These are phyloP conservation scores for Brachionus koreanus DNA, from an alignment of 1,140 invertebrate species.

Conservation along the genomic window DNA sequence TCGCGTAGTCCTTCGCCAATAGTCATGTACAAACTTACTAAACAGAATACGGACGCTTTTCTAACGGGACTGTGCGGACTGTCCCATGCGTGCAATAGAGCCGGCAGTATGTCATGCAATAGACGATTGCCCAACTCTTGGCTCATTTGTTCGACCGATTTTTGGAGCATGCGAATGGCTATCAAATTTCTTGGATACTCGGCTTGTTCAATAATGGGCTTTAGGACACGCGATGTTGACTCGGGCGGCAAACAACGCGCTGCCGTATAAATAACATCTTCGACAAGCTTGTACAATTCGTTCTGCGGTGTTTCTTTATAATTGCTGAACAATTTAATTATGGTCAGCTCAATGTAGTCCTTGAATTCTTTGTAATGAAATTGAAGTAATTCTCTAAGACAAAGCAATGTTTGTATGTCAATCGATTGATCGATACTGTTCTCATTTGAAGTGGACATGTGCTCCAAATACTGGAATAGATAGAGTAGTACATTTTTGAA, in stretches of 20 bases:
- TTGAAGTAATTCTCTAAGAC: constrained; percentile 74
- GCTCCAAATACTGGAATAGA: constrained; percentile 69
- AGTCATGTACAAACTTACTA: constrained; percentile 81
- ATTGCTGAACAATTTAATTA: constrained; percentile 77
- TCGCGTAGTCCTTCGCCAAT: constrained; percentile 79
- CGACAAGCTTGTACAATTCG: constrained; percentile 59
- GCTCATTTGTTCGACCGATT: constrained; percentile 60
- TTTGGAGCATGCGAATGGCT: constrained; percentile 85
- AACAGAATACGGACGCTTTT: constrained; percentile 88
- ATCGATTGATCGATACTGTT: constrained; percentile 1
- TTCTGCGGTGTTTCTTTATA: constrained; percentile 64
- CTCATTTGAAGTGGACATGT: constrained; percentile 54
- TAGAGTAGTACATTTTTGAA: constrained; percentile 69
- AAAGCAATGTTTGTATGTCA: constrained; percentile 66
- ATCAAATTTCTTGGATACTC: constrained; percentile 79
- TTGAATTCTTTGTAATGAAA: constrained; percentile 72
- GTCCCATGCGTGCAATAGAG: constrained; percentile 81
- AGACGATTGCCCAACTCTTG: constrained; percentile 59
- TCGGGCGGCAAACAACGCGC: constrained; percentile 69
- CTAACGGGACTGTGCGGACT: constrained; percentile 78
- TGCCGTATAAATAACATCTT: constrained; percentile 69
- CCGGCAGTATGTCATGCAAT: constrained; percentile 76
- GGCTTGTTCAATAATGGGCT: constrained; percentile 77
- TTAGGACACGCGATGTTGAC: constrained; percentile 66
- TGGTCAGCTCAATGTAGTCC: constrained; percentile 79